Evolutionary conservation across 1,140 invertebrate species (phyloP), one percentile per base, ranked within the genome.

Genomic region (Heterodera schachtii): DNA sequence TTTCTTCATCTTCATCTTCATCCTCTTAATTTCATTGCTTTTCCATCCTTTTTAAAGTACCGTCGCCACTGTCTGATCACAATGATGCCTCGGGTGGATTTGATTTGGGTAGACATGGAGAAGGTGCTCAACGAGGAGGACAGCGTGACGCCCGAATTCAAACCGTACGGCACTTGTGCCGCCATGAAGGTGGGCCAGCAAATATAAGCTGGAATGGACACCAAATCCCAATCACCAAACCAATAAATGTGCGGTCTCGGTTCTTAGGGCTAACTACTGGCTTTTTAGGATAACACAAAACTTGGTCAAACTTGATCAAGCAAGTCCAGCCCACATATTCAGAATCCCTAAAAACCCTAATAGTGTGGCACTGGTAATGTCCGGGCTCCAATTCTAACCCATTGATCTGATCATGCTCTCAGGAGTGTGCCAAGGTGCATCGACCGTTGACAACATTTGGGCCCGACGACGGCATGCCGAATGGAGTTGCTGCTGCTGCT

Each of bases 401-500:
- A 19, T 64, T 13, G 57, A n/a, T n/a, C 57, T 4, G 3, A 41
- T 71, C 8, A 41, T 31, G 1, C 31, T 1, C 31, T 31, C 44
- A 81, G 47, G 79, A 81, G 77, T 81, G 79, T 47, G 79, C 82
- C 78, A 81, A 81, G 60, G 80, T 82, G 44, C 79, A 81, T 41
- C 78, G 21, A 5, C 79, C 79, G 47, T 11, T 80, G 52, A 44
- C 5, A n/a, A 79, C 80, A 57, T 78, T 66, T 46, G 78, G 80
- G 52, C 64, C 49, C 13, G 60, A 46, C 3, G 43, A 52, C 49
- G 11, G 31, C 31, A 31, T 31, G 31, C 31, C 31, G 31, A 1
- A 31, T 0, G 31, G 31, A 31, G 31, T 52, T 52, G 11, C 6
- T 31, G 47, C 31, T 11, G 76, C 2, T 46, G 57, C 44, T 69